phyloP scores from a whole-genome alignment of 2,888 invertebrate species.

The Drosophila falleni region DNA sequence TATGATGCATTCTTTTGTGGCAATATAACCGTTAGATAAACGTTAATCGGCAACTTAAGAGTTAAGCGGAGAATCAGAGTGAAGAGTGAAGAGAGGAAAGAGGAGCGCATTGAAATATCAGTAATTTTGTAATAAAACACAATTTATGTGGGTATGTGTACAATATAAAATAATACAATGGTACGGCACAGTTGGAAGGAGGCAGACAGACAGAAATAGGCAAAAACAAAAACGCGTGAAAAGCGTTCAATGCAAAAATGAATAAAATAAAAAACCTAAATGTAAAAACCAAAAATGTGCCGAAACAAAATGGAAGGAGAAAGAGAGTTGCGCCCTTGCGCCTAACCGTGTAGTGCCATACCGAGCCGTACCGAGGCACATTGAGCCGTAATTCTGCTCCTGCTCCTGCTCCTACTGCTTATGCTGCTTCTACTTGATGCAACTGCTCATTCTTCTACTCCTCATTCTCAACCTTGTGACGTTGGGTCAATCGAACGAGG shows the following conservation, averaged over 20 bases:
- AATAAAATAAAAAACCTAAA: constrained; percentile 20
- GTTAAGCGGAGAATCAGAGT: constrained; percentile 19
- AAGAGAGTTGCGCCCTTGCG: constrained; percentile 18
- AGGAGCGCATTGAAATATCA: constrained; percentile 53
- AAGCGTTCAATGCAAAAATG: constrained; percentile 22
- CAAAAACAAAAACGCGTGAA: constrained; percentile 29
- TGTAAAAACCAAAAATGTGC: constrained; percentile 38
- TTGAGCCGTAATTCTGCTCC: no score
- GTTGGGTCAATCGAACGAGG: constrained; percentile 47
- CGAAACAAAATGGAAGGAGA: constrained; percentile 39
- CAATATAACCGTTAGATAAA: constrained; percentile 38
- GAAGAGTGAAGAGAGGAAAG: not conserved
- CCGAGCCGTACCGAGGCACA: no score
- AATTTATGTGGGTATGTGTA: constrained; percentile 62
- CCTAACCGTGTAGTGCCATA: constrained; percentile 1
- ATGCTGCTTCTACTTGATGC: not conserved
- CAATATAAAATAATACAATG: constrained; percentile 32
- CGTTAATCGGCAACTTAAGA: constrained; percentile 61
- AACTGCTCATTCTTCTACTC: not conserved
- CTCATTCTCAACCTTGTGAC: not conserved
- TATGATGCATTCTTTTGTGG: not conserved
- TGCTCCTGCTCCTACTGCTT: not conserved
- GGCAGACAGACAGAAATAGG: constrained; percentile 70
- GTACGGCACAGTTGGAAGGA: constrained; percentile 48
- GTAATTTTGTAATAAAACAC: constrained; percentile 73